Evolutionary conservation across 2,888 invertebrate genomes (phyloP).

Genomic region (Metellina segmentata): DNA sequence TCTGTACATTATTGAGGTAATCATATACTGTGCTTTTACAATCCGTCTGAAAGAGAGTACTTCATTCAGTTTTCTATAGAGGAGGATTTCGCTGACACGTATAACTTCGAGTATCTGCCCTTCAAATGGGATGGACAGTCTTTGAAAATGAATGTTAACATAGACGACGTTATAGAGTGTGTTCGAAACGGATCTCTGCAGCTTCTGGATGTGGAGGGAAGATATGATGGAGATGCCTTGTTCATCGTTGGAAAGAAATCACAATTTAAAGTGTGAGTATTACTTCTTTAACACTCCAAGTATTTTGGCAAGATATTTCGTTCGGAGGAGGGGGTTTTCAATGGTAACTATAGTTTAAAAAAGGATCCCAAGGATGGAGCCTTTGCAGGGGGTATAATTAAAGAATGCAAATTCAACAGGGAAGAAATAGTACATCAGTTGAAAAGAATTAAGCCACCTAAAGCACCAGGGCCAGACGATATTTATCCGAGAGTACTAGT

Average conservation of each 20-base stretch:
- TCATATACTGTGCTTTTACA: no score
- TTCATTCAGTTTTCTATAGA: background rate
- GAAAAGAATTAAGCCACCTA: no score
- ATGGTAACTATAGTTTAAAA: no score
- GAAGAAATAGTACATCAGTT: no score
- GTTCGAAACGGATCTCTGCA: background rate
- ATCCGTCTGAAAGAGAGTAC: background rate
- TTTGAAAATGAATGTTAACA: background rate
- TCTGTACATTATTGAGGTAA: no score
- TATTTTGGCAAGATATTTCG: background rate
- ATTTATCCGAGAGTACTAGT: no score
- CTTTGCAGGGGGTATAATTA: no score
- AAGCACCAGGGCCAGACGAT: no score
- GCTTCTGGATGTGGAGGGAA: background rate
- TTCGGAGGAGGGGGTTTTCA: no score
- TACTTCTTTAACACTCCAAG: background rate
- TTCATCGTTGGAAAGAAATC: constrained; percentile 16
- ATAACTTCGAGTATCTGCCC: background rate
- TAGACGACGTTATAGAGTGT: background rate
- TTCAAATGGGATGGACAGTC: constrained; percentile 9
- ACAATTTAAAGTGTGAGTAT: constrained; percentile 47
- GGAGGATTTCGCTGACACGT: background rate
- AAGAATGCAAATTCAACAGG: no score
- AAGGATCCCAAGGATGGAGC: no score
- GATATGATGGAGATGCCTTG: constrained; percentile 21